Evolutionary conservation across 1,140 invertebrate genomes (phyloP).

Genomic region (Pteromalus puparum): DNA sequence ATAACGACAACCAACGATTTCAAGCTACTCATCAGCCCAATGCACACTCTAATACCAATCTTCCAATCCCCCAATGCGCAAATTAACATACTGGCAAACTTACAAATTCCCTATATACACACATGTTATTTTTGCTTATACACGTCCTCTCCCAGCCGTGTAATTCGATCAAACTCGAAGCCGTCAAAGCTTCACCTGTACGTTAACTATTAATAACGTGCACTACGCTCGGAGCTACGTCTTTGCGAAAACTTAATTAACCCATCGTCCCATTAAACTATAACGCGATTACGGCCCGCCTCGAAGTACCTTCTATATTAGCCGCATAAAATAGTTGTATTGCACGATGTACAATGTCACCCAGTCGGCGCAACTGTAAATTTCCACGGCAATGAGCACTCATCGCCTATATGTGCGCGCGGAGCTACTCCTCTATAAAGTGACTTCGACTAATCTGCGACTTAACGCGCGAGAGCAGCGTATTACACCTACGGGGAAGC

Average conservation of each 20-base stretch:
- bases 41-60: too few species aligned
- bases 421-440: not conserved
- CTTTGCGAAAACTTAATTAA: slow-evolving; percentile 57
- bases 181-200: slow-evolving; percentile 9
- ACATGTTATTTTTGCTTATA: not conserved
- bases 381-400: not conserved
- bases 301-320: slow-evolving; percentile 7
- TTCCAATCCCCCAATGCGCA: too few species aligned
- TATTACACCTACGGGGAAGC: not conserved
- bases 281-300: slow-evolving; percentile 48
- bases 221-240: slow-evolving; percentile 10
- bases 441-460: slow-evolving; percentile 10
- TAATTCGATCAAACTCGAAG: slow-evolving; percentile 24
- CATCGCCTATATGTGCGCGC: not conserved
- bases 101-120: too few species aligned
- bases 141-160: not conserved
- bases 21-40: too few species aligned
- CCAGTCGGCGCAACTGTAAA: not conserved
- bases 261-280: slow-evolving; percentile 52
- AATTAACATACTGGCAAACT: too few species aligned
- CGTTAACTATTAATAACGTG: slow-evolving; percentile 27
- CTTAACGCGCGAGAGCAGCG: not conserved
- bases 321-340: slow-evolving; percentile 16
- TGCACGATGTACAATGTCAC: not conserved
- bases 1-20: too few species aligned